phyloP scores from a whole-genome alignment of 2,113 vertebrate genomes.

The Recurvirostra avosetta region DNA sequence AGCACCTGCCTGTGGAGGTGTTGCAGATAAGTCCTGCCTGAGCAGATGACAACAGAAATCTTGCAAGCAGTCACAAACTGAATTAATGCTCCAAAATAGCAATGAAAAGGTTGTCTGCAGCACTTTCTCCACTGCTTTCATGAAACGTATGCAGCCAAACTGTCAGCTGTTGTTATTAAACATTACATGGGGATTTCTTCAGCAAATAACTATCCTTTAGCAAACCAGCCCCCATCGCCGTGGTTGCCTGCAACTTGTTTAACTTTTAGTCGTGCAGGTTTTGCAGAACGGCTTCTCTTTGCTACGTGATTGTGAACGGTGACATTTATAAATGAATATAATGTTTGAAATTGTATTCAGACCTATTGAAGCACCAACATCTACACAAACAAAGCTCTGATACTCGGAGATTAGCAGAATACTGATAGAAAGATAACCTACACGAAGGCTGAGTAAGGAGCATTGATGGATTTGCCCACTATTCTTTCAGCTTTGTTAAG shows the following conservation, averaged over 20 bases:
- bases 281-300: background rate
- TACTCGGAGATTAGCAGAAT: background rate
- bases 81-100: background rate
- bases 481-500: background rate
- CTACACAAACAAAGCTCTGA: constrained; percentile 6
- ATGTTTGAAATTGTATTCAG: background rate
- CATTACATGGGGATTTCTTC: background rate
- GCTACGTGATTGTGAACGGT: background rate
- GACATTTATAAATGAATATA: constrained; percentile 1
- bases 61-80: background rate
- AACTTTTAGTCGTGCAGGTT: background rate
- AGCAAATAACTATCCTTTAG: background rate
- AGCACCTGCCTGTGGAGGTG: constrained; percentile 53
- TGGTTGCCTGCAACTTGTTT: background rate
- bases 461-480: background rate
- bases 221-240: background rate
- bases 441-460: background rate
- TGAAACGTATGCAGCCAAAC: background rate
- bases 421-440: background rate
- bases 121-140: background rate
- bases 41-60: constrained; percentile 47
- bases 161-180: background rate
- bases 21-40: constrained; percentile 27
- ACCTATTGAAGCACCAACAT: background rate
- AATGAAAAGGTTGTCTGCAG: background rate